These are phyloP conservation scores for Chalcis sispes DNA, from an alignment of 2,888 invertebrate species.

Conservation along the genomic window DNA sequence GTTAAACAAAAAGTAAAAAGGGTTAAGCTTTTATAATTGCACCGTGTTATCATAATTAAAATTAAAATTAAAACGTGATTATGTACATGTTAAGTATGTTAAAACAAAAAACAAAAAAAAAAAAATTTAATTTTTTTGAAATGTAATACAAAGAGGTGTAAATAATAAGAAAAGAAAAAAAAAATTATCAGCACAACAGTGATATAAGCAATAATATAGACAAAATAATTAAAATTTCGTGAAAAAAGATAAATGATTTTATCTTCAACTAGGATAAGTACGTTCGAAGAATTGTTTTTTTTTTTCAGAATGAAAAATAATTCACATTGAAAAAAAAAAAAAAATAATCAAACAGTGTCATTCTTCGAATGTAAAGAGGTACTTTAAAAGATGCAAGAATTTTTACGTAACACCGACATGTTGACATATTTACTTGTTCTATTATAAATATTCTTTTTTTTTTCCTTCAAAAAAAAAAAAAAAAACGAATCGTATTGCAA, in stretches of 20 bases:
- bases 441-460: too few species aligned
- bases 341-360: too few species aligned
- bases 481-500: too few species aligned
- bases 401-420: too few species aligned
- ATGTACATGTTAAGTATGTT: background rate
- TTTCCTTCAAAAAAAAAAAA: too few species aligned
- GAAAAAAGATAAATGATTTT: conserved; percentile 32
- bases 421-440: too few species aligned
- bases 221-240: too few species aligned
- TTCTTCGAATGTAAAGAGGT: too few species aligned
- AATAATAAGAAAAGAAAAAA: background rate
- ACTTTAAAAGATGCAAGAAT: too few species aligned
- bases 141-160: background rate
- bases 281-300: conserved; percentile 2
- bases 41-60: background rate
- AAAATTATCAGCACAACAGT: background rate
- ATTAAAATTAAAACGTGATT: background rate
- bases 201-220: too few species aligned
- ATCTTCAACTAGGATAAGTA: conserved; percentile 13
- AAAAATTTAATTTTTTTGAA: background rate
- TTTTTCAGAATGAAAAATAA: too few species aligned
- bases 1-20: background rate
- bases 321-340: background rate
- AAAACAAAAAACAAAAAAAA: background rate
- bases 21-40: too few species aligned